A percentile compares a stretch with the other conserved stretches of the same genome.
Evolutionary conservation across 2,113 vertebrate species (phyloP).

Genomic region (Ibidorhyncha struthersii): DNA sequence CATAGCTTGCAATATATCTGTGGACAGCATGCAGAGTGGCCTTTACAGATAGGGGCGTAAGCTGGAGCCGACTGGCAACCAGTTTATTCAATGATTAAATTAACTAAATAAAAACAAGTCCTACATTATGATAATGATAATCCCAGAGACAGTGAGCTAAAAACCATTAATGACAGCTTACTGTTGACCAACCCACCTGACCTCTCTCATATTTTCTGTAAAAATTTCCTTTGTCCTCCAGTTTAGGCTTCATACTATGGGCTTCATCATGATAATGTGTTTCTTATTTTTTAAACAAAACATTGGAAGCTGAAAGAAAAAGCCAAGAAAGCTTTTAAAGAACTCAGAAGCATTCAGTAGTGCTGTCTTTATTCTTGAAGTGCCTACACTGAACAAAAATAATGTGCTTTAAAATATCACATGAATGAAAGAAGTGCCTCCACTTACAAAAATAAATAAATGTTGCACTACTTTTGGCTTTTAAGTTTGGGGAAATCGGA

Average conservation of each 20-base stretch:
- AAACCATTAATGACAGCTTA: not conserved
- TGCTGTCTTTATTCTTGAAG: conserved; percentile 32
- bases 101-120: not conserved
- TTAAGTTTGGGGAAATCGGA: conserved; percentile 12
- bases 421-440: conserved; percentile 17
- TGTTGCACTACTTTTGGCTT: conserved; percentile 18
- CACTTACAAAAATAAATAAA: conserved; percentile 41
- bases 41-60: not conserved
- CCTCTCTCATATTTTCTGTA: not conserved
- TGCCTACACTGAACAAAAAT: conserved; percentile 46
- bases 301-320: not conserved
- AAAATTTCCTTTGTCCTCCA: not conserved
- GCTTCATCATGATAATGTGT: not conserved
- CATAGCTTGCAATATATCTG: not conserved
- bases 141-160: not conserved
- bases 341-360: not conserved
- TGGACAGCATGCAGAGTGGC: not conserved
- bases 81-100: not conserved
- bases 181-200: not conserved
- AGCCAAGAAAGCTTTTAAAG: not conserved
- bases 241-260: not conserved
- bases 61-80: not conserved
- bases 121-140: not conserved
- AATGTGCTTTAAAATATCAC: conserved; percentile 45
- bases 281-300: conserved; percentile 1